Evolutionary conservation across 2,797 vertebrate species (phyloP).

Genomic region (Mionectes olivaceus): DNA sequence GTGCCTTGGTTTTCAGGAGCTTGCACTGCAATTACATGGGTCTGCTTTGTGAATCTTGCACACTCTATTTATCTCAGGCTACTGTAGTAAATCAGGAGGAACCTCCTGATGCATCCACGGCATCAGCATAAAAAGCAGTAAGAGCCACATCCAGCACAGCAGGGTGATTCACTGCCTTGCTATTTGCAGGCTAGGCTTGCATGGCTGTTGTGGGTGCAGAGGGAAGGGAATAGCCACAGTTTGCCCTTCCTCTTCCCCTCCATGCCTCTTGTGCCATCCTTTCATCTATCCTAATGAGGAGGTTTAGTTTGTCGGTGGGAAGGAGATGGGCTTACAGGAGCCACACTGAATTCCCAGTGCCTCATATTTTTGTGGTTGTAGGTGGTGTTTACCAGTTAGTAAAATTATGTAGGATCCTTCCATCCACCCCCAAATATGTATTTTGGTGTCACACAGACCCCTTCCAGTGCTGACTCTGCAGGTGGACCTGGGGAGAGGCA

Average conservation of each 20-base stretch:
- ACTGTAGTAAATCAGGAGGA: background rate
- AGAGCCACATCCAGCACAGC: background rate
- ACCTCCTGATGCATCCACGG: background rate
- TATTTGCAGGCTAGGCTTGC: background rate
- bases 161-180: background rate
- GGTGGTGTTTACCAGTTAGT: background rate
- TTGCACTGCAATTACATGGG: accelerated
- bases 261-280: background rate
- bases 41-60: background rate
- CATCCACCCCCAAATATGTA: background rate
- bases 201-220: background rate
- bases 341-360: background rate
- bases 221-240: background rate
- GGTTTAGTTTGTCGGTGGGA: background rate
- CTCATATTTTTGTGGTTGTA: background rate
- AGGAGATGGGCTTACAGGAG: background rate
- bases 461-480: background rate
- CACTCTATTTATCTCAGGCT: background rate
- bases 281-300: background rate
- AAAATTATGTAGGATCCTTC: background rate
- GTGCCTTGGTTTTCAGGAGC: background rate
- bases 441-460: background rate
- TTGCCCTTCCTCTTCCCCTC: background rate
- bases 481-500: background rate
- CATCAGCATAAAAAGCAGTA: background rate